Evolutionary conservation across 2,113 vertebrate genomes (phyloP), one percentile per base, ranked within the genome.

Genomic region (Psophia crepitans): DNA sequence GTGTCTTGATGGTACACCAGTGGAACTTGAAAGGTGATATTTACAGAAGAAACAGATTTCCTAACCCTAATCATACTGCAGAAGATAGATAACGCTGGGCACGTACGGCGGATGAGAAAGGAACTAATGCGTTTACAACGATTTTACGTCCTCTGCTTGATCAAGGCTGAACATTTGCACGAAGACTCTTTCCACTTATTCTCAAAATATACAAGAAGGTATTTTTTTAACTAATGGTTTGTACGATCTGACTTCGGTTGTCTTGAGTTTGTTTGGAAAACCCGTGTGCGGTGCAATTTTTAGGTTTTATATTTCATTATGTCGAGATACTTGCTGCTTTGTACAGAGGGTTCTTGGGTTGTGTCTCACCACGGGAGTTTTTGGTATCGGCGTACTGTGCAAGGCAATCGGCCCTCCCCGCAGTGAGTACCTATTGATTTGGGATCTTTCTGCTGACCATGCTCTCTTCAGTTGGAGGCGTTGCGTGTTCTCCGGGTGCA

Each of bases 1-100:
- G 99, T 99, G 84, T 99, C 99, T 90, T 99, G 99, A 99, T 96
- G 90, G 66, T 75, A 51, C 88, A 9, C 51, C 75, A 58, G 37
- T 86, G 87, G 90, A 93, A 56, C 68, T 61, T 70, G 87, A 37
- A 77, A 93, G 85, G 90, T 43, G 43, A 26, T 74, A 92, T 71
- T 94, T 90, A 37, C 91, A 88, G 94, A 96, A 93, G 94, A 96
- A 94, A 70, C 1, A 13, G 68, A 91, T 93, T 61, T 94, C 94
- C 71, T 95, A 86, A 95, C 87, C 79, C 74, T 60, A 44, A 54
- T 80, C 70, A 14, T 78, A 46, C 78, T 64, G 90, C 95, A 93
- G 97, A 96, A 96, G 96, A 89, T 78, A 69, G 81, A 32, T 64
- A 61, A 68, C 3, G 89, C 75, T 63, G 94, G 48, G 87, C 1